These are phyloP conservation scores for Acrobasis repandana DNA, from an alignment of 2,888 invertebrate genomes.

Conservation along the genomic window DNA sequence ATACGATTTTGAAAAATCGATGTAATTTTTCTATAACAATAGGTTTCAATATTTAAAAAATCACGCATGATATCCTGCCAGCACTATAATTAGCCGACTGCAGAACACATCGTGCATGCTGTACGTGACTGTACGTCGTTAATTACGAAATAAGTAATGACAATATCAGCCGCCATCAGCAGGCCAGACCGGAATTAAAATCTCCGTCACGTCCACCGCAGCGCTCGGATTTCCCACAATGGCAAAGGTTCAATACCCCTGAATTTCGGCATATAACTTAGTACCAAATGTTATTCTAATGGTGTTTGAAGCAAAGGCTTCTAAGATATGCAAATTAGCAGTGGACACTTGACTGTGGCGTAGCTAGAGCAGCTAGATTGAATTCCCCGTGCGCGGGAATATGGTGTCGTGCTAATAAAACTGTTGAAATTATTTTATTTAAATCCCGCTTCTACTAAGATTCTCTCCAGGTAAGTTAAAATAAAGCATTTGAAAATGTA, in stretches of 20 bases:
- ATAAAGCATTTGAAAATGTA: too few relatives aligned
- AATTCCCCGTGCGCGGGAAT: too few relatives aligned
- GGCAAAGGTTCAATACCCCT: slow-evolving; percentile 49
- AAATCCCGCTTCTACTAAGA: too few relatives aligned
- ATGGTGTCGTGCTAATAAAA: too few relatives aligned
- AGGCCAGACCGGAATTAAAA: slow-evolving; percentile 44
- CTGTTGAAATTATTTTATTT: too few relatives aligned
- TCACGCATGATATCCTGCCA: not conserved
- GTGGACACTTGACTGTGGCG: slow-evolving; percentile 27
- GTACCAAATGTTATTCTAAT: slow-evolving; percentile 14
- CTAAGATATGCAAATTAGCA: slow-evolving; percentile 28
- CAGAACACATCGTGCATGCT: slow-evolving; percentile 12
- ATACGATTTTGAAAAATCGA: too few relatives aligned
- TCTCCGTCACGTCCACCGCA: slow-evolving; percentile 49
- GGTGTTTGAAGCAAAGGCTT: slow-evolving; percentile 30
- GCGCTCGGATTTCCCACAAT: slow-evolving; percentile 52
- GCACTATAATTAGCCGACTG: slow-evolving; percentile 15
- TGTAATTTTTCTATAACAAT: too few relatives aligned
- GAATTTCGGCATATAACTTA: slow-evolving; percentile 30
- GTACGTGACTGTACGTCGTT: slow-evolving; percentile 18
- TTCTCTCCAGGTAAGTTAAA: too few relatives aligned
- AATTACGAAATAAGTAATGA: slow-evolving; percentile 20
- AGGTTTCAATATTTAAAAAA: not conserved
- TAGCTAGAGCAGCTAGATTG: too few relatives aligned
- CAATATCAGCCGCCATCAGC: slow-evolving; percentile 16